phyloP scores from a whole-genome alignment of 2,888 invertebrate genomes.

The Tetanocera ferruginea region DNA sequence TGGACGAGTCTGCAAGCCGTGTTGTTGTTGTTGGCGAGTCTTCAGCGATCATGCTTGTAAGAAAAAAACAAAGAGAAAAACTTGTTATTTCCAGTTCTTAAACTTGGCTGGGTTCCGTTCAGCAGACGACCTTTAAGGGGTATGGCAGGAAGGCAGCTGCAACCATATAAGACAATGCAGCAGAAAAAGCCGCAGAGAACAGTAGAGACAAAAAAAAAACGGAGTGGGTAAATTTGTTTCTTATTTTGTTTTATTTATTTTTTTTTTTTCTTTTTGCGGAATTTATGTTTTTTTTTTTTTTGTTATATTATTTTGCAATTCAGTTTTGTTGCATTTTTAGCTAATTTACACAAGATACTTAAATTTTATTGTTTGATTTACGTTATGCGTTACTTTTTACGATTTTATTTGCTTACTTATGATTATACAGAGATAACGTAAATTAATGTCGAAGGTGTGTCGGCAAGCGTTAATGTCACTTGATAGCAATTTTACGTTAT shows the following conservation, averaged over 20 bases:
- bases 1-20: not conserved
- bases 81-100: slow-evolving; percentile 22
- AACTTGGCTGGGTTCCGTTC: slow-evolving; percentile 26
- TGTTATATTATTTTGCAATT: not conserved
- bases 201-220: too few species aligned
- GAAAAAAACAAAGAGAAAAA: slow-evolving; percentile 8
- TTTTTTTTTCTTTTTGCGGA: not conserved
- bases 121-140: slow-evolving; percentile 37
- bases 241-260: not conserved
- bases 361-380: too few species aligned
- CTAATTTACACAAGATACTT: too few species aligned
- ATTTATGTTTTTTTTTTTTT: not conserved
- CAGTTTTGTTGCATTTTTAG: not conserved
- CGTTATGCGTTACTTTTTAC: too few species aligned
- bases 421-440: too few species aligned
- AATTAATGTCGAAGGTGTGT: too few species aligned
- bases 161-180: not conserved
- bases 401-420: too few species aligned
- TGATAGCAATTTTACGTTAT: too few species aligned
- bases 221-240: not conserved
- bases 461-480: too few species aligned
- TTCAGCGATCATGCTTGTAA: not conserved
- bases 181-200: not conserved
- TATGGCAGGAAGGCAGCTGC: not conserved
- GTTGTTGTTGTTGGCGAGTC: too few species aligned